These are phyloP conservation scores for Psephotus haematonotus DNA, from an alignment of 2,113 vertebrate species.

Conservation along the genomic window DNA sequence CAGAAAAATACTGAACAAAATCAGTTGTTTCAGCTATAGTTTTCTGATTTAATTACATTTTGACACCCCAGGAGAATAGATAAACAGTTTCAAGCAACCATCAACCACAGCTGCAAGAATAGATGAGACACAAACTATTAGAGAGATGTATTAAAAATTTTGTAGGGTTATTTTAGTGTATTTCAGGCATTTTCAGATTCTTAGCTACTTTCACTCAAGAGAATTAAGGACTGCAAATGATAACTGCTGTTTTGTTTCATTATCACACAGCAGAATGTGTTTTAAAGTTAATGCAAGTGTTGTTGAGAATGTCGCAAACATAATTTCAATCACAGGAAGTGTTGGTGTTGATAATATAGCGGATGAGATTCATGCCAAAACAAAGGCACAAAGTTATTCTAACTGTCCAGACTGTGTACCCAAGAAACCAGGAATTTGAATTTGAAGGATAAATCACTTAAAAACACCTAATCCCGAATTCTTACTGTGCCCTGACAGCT, in stretches of 20 bases:
- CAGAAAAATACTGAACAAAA: neutral
- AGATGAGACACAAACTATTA: neutral
- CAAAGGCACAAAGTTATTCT: neutral
- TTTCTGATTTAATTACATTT: neutral
- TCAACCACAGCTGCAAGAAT: neutral
- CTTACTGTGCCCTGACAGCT: neutral
- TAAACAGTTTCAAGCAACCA: neutral
- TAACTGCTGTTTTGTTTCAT: neutral
- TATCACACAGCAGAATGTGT: neutral
- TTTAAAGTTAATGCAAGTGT: neutral
- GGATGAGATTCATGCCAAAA: conserved; percentile 26
- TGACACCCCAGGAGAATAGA: neutral
- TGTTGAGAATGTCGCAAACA: neutral
- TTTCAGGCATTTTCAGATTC: neutral
- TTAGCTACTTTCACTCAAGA: neutral
- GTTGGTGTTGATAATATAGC: conserved; percentile 16
- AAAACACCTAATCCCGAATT: neutral
- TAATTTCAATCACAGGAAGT: conserved; percentile 47
- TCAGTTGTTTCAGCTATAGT: neutral
- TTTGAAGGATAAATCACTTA: neutral
- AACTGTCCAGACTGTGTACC: neutral
- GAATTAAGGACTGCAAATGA: neutral
- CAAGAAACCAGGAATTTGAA: neutral
- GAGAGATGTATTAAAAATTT: neutral
- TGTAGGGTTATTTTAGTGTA: neutral